Conservation (phyloP, 2,797 vertebrate species). For the Phoxinus dragarum region DNA sequence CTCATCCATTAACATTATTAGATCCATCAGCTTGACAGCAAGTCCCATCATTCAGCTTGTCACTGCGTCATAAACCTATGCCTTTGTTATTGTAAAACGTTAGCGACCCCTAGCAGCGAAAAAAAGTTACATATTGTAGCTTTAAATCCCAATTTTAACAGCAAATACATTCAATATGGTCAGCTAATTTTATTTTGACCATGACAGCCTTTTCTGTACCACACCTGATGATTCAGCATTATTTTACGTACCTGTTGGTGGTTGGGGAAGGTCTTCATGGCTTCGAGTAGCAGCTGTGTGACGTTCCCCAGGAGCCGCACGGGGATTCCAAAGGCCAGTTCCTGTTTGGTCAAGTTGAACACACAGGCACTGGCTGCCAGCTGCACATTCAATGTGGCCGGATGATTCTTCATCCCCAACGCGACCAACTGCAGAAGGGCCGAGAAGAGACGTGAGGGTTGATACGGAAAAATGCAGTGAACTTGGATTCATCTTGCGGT, state of each 20-base stretch:
- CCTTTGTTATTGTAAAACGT: too few relatives aligned
- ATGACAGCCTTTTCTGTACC: neutral
- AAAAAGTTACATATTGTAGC: too few relatives aligned
- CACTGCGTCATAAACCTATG: too few relatives aligned
- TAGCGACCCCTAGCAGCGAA: too few relatives aligned
- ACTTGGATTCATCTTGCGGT: conserved; percentile 8
- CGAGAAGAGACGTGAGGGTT: neutral
- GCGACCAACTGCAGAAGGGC: conserved; percentile 86
- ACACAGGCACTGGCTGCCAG: conserved; percentile 97
- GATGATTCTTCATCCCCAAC: conserved; percentile 96
- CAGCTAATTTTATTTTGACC: neutral
- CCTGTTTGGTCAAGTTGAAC: conserved; percentile 98
- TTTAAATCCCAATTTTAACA: neutral
- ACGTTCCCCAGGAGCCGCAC: conserved; percentile 90
- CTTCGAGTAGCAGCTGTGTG: conserved; percentile 94
- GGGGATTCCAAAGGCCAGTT: conserved; percentile 94
- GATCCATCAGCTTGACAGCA: too few relatives aligned
- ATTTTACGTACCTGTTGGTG: conserved; percentile 88
- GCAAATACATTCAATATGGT: neutral
- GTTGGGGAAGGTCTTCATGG: conserved; percentile 98
- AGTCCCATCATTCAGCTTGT: too few relatives aligned
- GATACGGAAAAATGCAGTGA: conserved; percentile 8
- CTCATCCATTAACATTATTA: too few relatives aligned
- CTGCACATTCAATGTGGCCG: conserved; percentile 94
- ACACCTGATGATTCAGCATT: neutral